Percentiles rank a stretch among this genome's conserved stretches.
phyloP scores from a whole-genome alignment of 2,888 invertebrate genomes.

The Drosophila vallismaia region DNA sequence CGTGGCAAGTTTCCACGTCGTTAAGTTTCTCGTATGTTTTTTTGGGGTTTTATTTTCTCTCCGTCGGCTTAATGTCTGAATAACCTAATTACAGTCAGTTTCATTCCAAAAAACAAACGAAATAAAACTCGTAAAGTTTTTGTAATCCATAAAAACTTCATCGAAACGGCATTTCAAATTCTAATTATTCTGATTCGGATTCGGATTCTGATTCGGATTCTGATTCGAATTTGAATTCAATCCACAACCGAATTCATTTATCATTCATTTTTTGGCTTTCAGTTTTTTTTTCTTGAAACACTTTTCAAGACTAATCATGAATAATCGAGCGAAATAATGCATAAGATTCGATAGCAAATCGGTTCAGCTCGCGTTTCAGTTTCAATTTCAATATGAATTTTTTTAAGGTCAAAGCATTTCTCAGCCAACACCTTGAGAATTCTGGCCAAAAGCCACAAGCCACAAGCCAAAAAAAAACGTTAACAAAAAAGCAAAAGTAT shows the following conservation, averaged over 20 bases:
- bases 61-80: constrained; percentile 12
- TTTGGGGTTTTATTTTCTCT: background rate
- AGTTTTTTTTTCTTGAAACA: background rate
- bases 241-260: constrained; percentile 20
- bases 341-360: constrained; percentile 32
- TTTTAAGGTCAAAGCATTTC: constrained; percentile 69
- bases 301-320: constrained; percentile 17
- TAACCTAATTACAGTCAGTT: constrained; percentile 20
- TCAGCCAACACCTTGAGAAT: constrained; percentile 73
- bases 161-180: constrained; percentile 10
- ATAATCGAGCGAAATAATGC: constrained; percentile 50
- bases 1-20: constrained; percentile 20
- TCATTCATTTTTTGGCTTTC: constrained; percentile 35
- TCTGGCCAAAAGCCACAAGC: constrained; percentile 13
- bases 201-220: constrained; percentile 5
- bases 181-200: background rate
- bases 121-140: background rate
- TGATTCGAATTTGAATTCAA: background rate
- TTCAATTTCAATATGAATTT: constrained; percentile 29
- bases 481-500: constrained; percentile 13
- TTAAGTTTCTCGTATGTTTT: constrained; percentile 3
- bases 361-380: constrained; percentile 1
- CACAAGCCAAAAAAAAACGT: constrained; percentile 1
- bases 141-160: background rate
- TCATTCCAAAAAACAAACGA: background rate